Conservation (phyloP, 1,140 invertebrate species). For the Zaprionus inermis region DNA sequence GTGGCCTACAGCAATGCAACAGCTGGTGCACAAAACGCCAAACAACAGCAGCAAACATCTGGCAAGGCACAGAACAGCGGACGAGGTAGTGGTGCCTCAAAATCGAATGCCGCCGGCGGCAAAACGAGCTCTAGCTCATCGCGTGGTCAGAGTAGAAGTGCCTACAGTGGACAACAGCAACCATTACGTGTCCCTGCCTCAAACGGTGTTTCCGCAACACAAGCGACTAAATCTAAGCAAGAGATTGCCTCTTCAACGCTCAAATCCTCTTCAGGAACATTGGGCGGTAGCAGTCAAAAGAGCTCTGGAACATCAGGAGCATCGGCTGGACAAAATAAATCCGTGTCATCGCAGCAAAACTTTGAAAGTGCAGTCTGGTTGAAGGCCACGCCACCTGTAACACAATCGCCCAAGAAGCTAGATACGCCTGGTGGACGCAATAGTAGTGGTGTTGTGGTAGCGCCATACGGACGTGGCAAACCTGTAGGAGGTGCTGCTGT, state of each 20-base stretch:
- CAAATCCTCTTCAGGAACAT: slow-evolving; percentile 34
- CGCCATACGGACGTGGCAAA: slow-evolving; percentile 85
- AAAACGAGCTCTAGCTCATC: slow-evolving; percentile 38
- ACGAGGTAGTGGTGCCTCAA: slow-evolving; percentile 47
- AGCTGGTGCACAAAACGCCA: slow-evolving; percentile 84
- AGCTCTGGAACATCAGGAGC: not conserved
- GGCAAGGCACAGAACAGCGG: slow-evolving; percentile 56
- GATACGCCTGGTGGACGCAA: slow-evolving; percentile 67
- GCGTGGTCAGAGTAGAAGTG: slow-evolving; percentile 49
- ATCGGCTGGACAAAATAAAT: slow-evolving; percentile 32
- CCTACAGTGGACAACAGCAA: slow-evolving; percentile 53
- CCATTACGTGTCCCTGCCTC: slow-evolving; percentile 26
- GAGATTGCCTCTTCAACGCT: slow-evolving; percentile 32
- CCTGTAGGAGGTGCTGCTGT: slow-evolving; percentile 53
- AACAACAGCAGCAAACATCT: slow-evolving; percentile 76
- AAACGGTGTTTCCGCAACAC: slow-evolving; percentile 40
- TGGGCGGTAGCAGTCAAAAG: slow-evolving; percentile 41
- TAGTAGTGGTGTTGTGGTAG: slow-evolving; percentile 80
- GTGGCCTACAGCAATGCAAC: slow-evolving; percentile 55
- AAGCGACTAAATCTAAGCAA: slow-evolving; percentile 42
- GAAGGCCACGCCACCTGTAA: slow-evolving; percentile 39
- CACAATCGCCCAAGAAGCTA: slow-evolving; percentile 71
- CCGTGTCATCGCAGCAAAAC: slow-evolving; percentile 55
- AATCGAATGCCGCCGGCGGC: slow-evolving; percentile 57
- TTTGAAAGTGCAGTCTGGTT: slow-evolving; percentile 35